Percentiles rank a stretch among this genome's conserved stretches.
Evolutionary conservation across 1,140 invertebrate species (phyloP).

Genomic region (Papilio dardanus): DNA sequence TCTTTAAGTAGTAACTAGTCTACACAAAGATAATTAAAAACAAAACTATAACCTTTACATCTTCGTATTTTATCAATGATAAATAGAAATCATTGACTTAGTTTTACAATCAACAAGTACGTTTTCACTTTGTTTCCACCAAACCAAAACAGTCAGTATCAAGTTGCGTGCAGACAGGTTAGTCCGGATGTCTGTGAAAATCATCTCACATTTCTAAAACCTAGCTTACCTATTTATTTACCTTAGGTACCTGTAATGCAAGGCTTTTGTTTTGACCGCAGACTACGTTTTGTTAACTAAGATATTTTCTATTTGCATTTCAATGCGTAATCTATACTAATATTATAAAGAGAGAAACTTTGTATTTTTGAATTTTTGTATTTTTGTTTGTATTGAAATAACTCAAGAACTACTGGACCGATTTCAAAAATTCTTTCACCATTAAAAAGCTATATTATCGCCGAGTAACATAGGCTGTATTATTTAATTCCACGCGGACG

Average conservation of each 20-base stretch:
- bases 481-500: too few species aligned
- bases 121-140: constrained; percentile 5
- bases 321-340: too few species aligned
- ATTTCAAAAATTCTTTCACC: too few species aligned
- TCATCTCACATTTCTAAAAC: constrained; percentile 22
- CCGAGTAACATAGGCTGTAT: too few species aligned
- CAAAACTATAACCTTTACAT: not conserved
- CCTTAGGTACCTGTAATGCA: not conserved
- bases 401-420: too few species aligned
- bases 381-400: too few species aligned
- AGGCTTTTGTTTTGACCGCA: not conserved
- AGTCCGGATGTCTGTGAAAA: constrained; percentile 24
- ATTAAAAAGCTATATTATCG: too few species aligned
- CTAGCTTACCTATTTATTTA: constrained; percentile 26
- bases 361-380: too few species aligned
- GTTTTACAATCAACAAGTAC: not conserved
- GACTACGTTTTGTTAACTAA: not conserved
- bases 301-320: not conserved
- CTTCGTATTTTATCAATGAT: not conserved
- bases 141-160: constrained; percentile 23
- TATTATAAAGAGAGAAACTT: too few species aligned
- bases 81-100: not conserved
- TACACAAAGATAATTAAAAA: too few species aligned
- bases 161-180: constrained; percentile 13
- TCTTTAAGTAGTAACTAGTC: too few species aligned